Percentiles rank a stretch among this genome's conserved stretches.
phyloP scores from a whole-genome alignment of 2,113 vertebrate species.

The Lagopus muta region DNA sequence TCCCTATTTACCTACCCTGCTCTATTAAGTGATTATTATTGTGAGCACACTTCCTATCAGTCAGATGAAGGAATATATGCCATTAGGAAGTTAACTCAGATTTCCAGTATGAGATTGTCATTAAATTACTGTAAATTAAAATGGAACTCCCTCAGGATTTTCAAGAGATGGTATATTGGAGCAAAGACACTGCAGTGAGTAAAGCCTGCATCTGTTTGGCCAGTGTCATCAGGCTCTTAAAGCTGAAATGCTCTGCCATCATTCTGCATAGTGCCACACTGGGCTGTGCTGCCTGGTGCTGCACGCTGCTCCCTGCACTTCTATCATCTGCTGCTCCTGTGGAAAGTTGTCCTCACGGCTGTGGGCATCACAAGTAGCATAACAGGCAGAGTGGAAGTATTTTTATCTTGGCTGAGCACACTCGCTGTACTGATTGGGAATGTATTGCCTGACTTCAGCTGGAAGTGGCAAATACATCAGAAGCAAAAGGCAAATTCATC shows the following conservation, averaged over 20 bases:
- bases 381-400: background rate
- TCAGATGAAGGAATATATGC: slow-evolving; percentile 4
- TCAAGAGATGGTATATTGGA: background rate
- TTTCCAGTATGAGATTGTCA: slow-evolving; percentile 36
- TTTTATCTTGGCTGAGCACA: slow-evolving; percentile 17
- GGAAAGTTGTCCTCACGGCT: fast-evolving
- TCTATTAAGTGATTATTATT: slow-evolving; percentile 6
- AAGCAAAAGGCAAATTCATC: background rate
- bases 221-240: background rate
- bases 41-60: background rate
- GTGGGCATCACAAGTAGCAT: fast-evolving
- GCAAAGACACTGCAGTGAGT: background rate
- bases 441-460: background rate
- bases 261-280: fast-evolving
- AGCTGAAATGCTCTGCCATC: background rate
- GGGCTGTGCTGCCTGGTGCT: background rate
- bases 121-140: slow-evolving; percentile 68
- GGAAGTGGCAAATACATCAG: background rate
- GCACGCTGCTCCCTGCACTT: too few relatives aligned
- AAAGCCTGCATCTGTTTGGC: background rate
- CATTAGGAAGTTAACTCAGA: slow-evolving; percentile 32
- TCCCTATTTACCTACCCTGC: background rate
- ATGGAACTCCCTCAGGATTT: slow-evolving; percentile 32
- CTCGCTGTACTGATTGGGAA: background rate
- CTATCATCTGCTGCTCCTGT: fast-evolving